Evolutionary conservation across 2,113 vertebrate genomes (phyloP), one percentile per base, ranked within the genome.

Genomic region (Periophthalmus modestus): DNA sequence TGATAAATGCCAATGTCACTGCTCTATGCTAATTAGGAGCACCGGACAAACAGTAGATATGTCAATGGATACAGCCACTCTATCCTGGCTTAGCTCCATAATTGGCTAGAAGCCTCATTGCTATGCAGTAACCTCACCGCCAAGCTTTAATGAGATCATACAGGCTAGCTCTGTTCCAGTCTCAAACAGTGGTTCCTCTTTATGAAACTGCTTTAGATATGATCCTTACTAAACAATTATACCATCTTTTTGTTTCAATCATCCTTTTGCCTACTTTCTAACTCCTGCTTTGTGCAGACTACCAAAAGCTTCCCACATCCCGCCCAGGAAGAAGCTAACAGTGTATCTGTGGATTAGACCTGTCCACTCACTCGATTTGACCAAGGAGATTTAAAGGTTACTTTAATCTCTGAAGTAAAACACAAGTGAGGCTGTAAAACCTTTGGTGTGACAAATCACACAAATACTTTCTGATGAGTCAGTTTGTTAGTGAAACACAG

Each of bases 321-420:
- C 47, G 69, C 78, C 68, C 68, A 43, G 59, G 23, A 69, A 69
- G 75, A 63, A 75, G 78, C 55, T 61, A 69, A 74, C 52, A 75
- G 81, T 13, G 69, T 85, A 82, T 72, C 71, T 23, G 15, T 39
- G 86, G 92, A 93, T 92, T 93, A 93, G 82, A 58, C 72, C 16
- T n/a, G 77, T 46, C 79, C 50, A 71, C 84, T 84, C 6, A 28
- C 84, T 84, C 6, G 34, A 91, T 86, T 73, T 87, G 91, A 91
- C 90, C 90, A 75, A 78, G 23, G 11, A 85, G 91, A 92, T 92
- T 93, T 89, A 88, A 87, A 93, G 87, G 89, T 88, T 85, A 87
- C 72, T 87, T 90, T 89, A 93, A 91, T 92, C 91, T 91, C 82
- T 58, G 70, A 82, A 74, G 85, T 87, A 84, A 82, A 87, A 90